phyloP scores from a whole-genome alignment of 2,797 vertebrate genomes.

The Paramormyrops hopkinsi region DNA sequence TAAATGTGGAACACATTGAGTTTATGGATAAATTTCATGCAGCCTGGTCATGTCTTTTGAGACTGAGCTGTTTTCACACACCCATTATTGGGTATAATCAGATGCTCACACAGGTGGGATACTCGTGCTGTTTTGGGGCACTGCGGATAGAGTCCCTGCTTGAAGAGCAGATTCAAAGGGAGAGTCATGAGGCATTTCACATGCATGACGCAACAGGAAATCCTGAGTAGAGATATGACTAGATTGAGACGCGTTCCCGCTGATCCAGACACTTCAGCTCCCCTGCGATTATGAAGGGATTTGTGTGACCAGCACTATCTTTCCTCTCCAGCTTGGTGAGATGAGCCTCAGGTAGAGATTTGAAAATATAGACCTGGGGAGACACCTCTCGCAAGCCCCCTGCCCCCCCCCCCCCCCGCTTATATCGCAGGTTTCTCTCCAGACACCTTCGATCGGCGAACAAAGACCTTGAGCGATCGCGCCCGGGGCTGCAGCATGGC shows the following conservation, averaged over 20 bases:
- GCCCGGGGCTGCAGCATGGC: neutral
- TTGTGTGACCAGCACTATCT: conserved; percentile 43
- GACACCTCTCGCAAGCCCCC: neutral
- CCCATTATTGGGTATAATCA: neutral
- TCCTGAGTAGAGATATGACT: conserved; percentile 31
- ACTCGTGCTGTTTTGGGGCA: neutral
- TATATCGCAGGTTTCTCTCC: conserved; percentile 25
- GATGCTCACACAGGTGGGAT: neutral
- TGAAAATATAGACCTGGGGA: conserved; percentile 11
- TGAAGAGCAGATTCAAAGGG: neutral
- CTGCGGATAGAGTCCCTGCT: neutral
- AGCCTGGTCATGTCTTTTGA: conserved; percentile 33
- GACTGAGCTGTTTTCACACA: neutral
- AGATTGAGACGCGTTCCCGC: conserved; percentile 27
- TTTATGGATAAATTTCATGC: conserved; percentile 14
- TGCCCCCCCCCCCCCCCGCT: neutral
- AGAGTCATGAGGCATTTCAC: neutral
- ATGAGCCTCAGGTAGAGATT: conserved; percentile 33
- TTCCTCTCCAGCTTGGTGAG: conserved; percentile 40
- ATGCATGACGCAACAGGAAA: conserved; percentile 22
- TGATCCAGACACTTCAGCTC: conserved; percentile 31
- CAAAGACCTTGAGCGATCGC: conserved; percentile 31
- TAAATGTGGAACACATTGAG: neutral
- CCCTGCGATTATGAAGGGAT: conserved; percentile 35
- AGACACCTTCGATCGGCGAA: conserved; percentile 23